Base-by-base conservation (phyloP, 2,888 invertebrate species). In the Melangyna quadrimaculata region DNA sequence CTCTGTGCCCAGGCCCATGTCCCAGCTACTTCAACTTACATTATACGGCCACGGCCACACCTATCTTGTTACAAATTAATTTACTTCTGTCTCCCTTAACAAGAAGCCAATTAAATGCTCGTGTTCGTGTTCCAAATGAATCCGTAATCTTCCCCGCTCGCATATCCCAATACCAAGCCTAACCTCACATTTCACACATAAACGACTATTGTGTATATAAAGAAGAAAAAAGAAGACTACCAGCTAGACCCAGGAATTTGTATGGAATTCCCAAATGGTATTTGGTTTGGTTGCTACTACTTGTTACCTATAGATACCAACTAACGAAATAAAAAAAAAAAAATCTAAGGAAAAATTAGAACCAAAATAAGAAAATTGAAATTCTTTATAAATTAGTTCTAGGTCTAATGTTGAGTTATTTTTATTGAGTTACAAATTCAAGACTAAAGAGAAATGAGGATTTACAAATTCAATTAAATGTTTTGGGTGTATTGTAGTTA, bases 21-120 rank as follows among this genome's bases (percentile, higher is more conserved):
- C 45, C 45, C 51, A 51, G 51, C 51, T 55, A 29, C 17, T 32
- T 55, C 14, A 59, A 14, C 43, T 51, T 32, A 57, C 45, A 69
- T 8, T 27, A 32, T 27, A 24, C 51, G 37, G 53, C 70, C 79
- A 24, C 51, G 37, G 53, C 70, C 79, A 63, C 79, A 80, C 75
- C 84, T 80, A 84, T 80, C 80, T 61, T 65, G 84, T 84, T 84
- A 80, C 84, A 79, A 79, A 74, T 84, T 84, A 74, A 74, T 79
- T 65, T 75, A 57, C 40, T 75, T 72, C 35, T 67, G 70, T 80
- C 75, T 67, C 40, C 40, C 29, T 69, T 72, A 75, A 80, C 84
- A 79, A 84, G 79, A 84, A 84, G 84, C 84, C 84, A 84, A 84
- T 84, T 84, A 84, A 84, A 75, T 83, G 80, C 45, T 40, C 65